A percentile compares a stretch with the other conserved stretches of the same genome.
phyloP scores from a whole-genome alignment of 2,797 vertebrate genomes.

The Mormyrops boulengeri region DNA sequence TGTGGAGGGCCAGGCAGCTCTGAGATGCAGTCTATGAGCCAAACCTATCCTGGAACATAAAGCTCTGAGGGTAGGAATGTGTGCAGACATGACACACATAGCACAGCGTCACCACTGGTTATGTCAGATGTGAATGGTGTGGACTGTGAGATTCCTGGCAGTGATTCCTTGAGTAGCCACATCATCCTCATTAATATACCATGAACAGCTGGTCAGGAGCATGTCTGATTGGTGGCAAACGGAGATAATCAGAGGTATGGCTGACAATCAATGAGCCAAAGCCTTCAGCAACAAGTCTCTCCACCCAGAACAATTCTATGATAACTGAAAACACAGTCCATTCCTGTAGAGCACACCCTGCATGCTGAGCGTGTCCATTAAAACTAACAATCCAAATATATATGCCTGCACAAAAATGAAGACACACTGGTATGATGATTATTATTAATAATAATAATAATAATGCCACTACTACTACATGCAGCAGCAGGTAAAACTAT shows the following conservation, averaged over 20 bases:
- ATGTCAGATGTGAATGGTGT: background rate
- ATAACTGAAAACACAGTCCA: background rate
- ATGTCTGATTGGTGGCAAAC: background rate
- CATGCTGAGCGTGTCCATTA: background rate
- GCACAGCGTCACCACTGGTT: background rate
- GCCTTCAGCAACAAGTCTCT: background rate
- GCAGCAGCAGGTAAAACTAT: background rate
- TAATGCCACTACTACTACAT: background rate
- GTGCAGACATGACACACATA: background rate
- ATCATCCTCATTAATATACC: background rate
- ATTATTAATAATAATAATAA: background rate
- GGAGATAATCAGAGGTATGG: conserved; percentile 6
- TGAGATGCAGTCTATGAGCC: background rate
- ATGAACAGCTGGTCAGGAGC: background rate
- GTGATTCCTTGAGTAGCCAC: background rate
- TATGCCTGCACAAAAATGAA: background rate
- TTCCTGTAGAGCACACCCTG: background rate
- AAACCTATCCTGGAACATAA: background rate
- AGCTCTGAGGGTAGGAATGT: background rate
- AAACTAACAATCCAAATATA: background rate
- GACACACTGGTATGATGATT: background rate
- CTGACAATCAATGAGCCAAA: conserved; percentile 18
- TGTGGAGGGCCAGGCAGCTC: background rate
- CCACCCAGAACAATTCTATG: background rate
- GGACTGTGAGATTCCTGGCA: background rate